Evolutionary conservation across 2,888 invertebrate species (phyloP).

Genomic region (Drosophila algonquin): DNA sequence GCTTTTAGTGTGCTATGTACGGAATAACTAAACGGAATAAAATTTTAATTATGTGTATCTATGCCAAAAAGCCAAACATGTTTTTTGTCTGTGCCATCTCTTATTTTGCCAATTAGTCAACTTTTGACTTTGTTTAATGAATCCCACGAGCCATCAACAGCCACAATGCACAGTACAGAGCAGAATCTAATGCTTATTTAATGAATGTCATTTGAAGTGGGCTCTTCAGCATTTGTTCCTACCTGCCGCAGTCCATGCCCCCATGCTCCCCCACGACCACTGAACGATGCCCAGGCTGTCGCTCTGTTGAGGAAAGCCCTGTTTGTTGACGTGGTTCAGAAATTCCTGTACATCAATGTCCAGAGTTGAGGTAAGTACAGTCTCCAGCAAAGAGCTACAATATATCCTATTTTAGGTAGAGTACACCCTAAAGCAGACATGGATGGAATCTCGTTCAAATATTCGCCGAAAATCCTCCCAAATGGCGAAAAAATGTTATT

Average conservation of each 20-base stretch:
- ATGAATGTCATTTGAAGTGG: conserved; percentile 53
- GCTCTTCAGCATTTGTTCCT: too few species aligned
- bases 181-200: conserved; percentile 36
- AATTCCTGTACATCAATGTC: conserved; percentile 10
- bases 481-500: too few species aligned
- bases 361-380: too few species aligned
- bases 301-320: conserved; percentile 7
- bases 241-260: conserved; percentile 3
- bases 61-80: conserved; percentile 13
- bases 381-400: too few species aligned
- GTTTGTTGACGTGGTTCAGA: not conserved
- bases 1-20: conserved; percentile 48
- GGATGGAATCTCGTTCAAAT: too few species aligned
- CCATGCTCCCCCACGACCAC: conserved; percentile 6
- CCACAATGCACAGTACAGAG: not conserved
- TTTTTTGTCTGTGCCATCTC: not conserved
- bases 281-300: conserved; percentile 18
- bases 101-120: conserved; percentile 63
- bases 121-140: conserved; percentile 44
- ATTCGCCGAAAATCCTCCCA: too few species aligned
- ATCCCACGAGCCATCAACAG: conserved; percentile 13
- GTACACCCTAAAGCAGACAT: too few species aligned
- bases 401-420: too few species aligned
- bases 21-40: conserved; percentile 23
- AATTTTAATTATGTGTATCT: conserved; percentile 38